Evolutionary conservation across 2,113 vertebrate species (phyloP), one percentile per base, ranked within the genome.

Genomic region (Megaptera novaeangliae): DNA sequence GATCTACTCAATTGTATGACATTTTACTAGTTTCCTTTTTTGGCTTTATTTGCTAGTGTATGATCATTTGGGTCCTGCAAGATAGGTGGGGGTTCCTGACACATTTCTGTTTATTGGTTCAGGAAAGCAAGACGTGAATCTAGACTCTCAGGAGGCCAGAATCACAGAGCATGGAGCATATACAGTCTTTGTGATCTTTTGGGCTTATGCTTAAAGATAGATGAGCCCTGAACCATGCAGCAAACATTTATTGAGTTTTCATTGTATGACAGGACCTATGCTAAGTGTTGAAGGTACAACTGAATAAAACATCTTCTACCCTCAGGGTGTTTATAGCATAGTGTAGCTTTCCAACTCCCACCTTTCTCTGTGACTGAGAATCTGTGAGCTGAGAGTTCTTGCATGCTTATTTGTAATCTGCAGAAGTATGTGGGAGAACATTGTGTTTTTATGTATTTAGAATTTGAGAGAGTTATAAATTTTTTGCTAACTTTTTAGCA

Each of bases 11-110:
- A 3, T 64, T 77, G 5, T 46, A 31, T 94, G 46, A 88, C 75
- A 93, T 96, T 89, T 98, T 96, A 71, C 68, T 89, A 77, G n/a
- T 94, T 93, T 96, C 46, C 6, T n/a, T 82, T 69, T 96, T 72
- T 39, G 85, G 23, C 57, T 94, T 94, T 46, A 71, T 84, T 93
- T 97, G 63, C 44, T 96, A 75, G 93, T 41, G 31, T 95, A 6
- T 92, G 23, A 92, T 77, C 59, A 55, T 91, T 59, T 96, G 77
- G 36, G 21, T 96, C 44, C 68, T 95, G 36, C 34, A 93, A 74
- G 59, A 59, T 59, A 95, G 55, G 13, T n/a, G 17, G 20, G 34
- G 2, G 8, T 63, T 88, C 39, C 27, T 80, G 46, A 15, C 66
- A 93, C 10, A 83, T 94, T 41, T 84, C 36, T 97, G 18, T 97